phyloP scores from a whole-genome alignment of 1,140 invertebrate species.

The Lepidurus couesii region DNA sequence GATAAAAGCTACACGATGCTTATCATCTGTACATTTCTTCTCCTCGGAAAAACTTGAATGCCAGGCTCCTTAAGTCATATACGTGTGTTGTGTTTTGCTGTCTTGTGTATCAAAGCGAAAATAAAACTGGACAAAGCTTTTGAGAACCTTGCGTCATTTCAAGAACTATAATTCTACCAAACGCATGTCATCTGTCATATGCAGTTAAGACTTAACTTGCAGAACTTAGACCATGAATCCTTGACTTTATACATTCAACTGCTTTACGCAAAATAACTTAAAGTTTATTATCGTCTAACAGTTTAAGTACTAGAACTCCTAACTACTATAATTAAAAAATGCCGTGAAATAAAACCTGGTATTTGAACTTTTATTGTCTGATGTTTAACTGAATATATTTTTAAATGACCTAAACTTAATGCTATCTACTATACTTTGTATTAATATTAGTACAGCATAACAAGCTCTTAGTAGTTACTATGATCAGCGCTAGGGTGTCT shows the following conservation, averaged over 20 bases:
- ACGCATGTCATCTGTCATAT: slow-evolving; percentile 9
- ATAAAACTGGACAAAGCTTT: slow-evolving; percentile 7
- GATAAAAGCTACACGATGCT: slow-evolving; percentile 19
- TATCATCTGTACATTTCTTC: not conserved
- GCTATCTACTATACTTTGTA: too few species aligned
- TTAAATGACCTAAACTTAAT: too few species aligned
- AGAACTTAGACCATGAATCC: not conserved
- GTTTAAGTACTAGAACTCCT: too few species aligned
- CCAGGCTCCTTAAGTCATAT: too few species aligned
- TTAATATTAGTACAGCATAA: too few species aligned
- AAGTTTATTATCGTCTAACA: too few species aligned
- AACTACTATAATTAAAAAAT: too few species aligned
- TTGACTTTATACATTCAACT: not conserved
- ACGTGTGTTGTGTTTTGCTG: not conserved
- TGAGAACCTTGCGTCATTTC: slow-evolving; percentile 15
- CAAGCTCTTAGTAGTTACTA: too few species aligned
- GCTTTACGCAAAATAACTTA: not conserved
- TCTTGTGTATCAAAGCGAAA: not conserved
- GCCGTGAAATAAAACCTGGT: too few species aligned
- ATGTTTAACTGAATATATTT: too few species aligned
- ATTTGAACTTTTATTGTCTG: too few species aligned
- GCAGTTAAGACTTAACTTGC: not conserved
- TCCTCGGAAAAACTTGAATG: not conserved
- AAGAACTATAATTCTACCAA: slow-evolving; percentile 6
- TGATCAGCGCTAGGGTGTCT: too few species aligned